phyloP scores from a whole-genome alignment of 37 sponge, comb jelly and placozoan genomes.

The Halisarca cf. caerulea region DNA sequence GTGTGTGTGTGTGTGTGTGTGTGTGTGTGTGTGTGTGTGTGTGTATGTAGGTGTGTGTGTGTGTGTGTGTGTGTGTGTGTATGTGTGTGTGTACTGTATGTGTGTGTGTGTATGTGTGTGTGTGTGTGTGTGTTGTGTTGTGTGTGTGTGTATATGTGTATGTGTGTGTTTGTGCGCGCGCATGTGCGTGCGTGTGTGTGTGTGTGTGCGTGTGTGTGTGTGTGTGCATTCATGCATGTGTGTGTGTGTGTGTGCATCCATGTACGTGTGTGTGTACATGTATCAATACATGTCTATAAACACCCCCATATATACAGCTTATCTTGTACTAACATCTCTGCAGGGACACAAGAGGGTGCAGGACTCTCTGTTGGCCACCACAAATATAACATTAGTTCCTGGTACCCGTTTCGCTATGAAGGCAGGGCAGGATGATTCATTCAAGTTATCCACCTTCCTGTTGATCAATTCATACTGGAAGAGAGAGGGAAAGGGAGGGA shows the following conservation, averaged over 20 bases:
- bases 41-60: no score
- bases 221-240: neutral
- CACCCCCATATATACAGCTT: no score
- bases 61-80: no score
- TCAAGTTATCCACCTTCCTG: neutral
- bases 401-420: neutral
- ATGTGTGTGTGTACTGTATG: no score
- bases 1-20: no score
- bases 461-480: neutral
- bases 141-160: neutral
- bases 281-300: no score
- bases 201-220: neutral
- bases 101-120: no score
- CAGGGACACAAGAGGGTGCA: neutral
- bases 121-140: neutral
- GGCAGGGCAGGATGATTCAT: neutral
- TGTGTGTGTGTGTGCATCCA: neutral
- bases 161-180: neutral
- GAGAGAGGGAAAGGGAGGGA: neutral
- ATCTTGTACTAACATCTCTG: neutral
- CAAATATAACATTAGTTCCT: conserved; percentile 16
- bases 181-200: neutral
- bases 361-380: neutral
- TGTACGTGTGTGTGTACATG: neutral
- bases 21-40: no score